Percentiles rank a stretch among this genome's conserved stretches.
These are phyloP conservation scores for Psococerastis gibbosa DNA, from an alignment of 2,888 invertebrate species.

Conservation along the genomic window DNA sequence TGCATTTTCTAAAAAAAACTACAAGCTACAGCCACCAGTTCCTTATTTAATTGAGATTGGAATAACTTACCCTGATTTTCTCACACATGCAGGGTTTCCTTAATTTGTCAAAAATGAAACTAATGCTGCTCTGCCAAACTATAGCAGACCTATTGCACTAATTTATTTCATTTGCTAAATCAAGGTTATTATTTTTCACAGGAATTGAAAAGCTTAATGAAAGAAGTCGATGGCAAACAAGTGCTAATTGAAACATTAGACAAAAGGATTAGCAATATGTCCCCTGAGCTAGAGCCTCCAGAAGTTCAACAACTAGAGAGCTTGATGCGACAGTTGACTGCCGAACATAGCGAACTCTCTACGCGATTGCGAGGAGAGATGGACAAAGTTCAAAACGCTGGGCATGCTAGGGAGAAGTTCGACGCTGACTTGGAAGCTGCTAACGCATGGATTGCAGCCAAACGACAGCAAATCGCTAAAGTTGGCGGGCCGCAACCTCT, in stretches of 20 bases:
- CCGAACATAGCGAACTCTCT: slow-evolving; percentile 55
- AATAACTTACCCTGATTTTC: no score
- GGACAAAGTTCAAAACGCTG: slow-evolving; percentile 35
- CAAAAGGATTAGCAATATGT: slow-evolving; percentile 64
- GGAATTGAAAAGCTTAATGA: slow-evolving; percentile 37
- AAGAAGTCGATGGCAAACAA: slow-evolving; percentile 71
- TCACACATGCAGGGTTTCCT: no score
- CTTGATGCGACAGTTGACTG: slow-evolving; percentile 46
- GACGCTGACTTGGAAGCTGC: slow-evolving; percentile 62
- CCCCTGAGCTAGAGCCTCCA: slow-evolving; percentile 64
- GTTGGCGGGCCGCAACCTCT: slow-evolving; percentile 58
- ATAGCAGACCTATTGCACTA: no score
- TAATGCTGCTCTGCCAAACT: no score
- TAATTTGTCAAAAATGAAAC: no score
- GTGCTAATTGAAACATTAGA: slow-evolving; percentile 64
- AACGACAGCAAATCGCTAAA: slow-evolving; percentile 38
- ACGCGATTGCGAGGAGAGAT: slow-evolving; percentile 53
- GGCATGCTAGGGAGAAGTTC: slow-evolving; percentile 25
- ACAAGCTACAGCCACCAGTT: no score
- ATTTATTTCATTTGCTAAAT: no score
- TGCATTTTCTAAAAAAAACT: no score
- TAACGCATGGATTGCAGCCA: slow-evolving; percentile 54
- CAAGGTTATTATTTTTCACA: no score
- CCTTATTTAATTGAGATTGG: no score
- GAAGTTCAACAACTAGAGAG: slow-evolving; percentile 65